Conservation (phyloP, 1,140 invertebrate genomes). For the Lerema accius region DNA sequence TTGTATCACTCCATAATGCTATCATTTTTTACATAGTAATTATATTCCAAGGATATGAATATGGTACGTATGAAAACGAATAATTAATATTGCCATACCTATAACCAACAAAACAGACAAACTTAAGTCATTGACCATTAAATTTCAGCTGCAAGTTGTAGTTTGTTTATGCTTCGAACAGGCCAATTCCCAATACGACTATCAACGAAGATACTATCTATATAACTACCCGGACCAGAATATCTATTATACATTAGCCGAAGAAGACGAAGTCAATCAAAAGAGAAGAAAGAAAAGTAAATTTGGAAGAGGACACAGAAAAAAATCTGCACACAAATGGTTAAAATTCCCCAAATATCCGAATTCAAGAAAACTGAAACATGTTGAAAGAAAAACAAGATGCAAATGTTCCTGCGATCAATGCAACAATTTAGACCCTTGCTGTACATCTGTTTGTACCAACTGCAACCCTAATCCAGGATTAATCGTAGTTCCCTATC, state of each 20-base stretch:
- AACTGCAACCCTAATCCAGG: conserved; percentile 21
- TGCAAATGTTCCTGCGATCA: conserved; percentile 36
- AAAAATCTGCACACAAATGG: background rate
- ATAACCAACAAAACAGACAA: too few relatives aligned
- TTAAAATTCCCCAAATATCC: background rate
- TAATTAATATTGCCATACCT: too few relatives aligned
- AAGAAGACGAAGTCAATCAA: background rate
- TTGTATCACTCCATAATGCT: too few relatives aligned
- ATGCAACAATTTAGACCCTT: conserved; percentile 33
- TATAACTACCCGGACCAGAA: background rate
- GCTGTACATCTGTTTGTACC: conserved; percentile 32
- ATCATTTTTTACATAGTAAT: too few relatives aligned
- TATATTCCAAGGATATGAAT: too few relatives aligned
- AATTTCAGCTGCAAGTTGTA: background rate
- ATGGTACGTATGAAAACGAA: too few relatives aligned
- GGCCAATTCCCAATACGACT: conserved; percentile 10
- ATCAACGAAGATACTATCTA: background rate
- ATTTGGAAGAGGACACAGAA: background rate
- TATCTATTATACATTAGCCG: background rate
- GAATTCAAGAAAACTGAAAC: background rate
- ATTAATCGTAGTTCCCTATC: conserved; percentile 12
- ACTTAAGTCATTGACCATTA: background rate
- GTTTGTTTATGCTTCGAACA: conserved; percentile 4
- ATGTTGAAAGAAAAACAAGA: background rate
- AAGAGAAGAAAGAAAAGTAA: background rate